Evolutionary conservation across 2,113 vertebrate species (phyloP).

Genomic region (Anthoscopus minutus): DNA sequence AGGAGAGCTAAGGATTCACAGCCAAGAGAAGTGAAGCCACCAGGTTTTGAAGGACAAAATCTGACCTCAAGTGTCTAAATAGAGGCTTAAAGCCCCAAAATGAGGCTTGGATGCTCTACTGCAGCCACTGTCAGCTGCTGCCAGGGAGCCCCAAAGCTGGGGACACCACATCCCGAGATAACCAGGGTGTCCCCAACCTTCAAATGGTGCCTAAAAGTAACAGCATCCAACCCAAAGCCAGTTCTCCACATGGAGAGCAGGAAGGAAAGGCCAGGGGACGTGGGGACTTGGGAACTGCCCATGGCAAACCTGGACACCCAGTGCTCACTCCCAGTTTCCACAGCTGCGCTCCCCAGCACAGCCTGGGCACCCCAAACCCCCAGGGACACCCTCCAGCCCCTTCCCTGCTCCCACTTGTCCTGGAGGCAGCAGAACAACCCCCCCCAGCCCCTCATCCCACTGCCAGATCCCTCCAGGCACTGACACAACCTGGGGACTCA

Average conservation of each 20-base stretch:
- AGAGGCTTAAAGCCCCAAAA: background rate
- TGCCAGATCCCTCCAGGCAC: background rate
- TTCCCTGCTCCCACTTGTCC: accelerated
- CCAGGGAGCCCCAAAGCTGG: background rate
- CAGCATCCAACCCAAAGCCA: background rate
- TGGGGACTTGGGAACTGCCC: background rate
- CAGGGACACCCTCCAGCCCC: background rate
- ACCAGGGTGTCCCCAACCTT: background rate
- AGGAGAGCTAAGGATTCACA: background rate
- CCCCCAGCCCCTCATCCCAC: accelerated
- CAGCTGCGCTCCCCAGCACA: background rate
- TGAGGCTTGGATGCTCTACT: background rate
- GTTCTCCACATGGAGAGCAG: background rate
- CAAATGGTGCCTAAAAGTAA: background rate
- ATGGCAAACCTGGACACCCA: background rate
- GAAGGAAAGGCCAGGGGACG: background rate
- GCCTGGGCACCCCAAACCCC: background rate
- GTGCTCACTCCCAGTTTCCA: accelerated
- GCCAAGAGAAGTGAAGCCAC: background rate
- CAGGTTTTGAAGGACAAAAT: background rate
- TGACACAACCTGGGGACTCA: background rate
- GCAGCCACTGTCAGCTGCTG: background rate
- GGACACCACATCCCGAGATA: background rate
- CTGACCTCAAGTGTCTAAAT: background rate
- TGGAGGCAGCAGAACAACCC: background rate